Evolutionary conservation across 1,140 invertebrate species (phyloP), one percentile per base, ranked within the genome.

Genomic region (Vanessa tameamea): DNA sequence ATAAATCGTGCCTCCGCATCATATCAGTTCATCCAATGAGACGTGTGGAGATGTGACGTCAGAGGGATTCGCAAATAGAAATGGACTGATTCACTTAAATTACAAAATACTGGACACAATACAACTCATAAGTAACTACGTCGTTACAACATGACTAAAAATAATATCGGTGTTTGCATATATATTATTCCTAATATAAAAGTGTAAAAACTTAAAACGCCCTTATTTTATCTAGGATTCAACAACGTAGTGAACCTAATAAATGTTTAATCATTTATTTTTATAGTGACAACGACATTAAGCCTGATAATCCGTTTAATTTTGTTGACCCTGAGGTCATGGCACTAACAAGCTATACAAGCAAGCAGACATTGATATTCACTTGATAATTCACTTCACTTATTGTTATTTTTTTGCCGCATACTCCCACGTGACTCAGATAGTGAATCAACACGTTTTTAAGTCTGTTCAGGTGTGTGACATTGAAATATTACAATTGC

Each of bases 381-480:
- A 51, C 26, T 50, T 57, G 20, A 57, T 66, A 31, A 16, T 48
- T 72, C 64, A 67, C 53, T 61, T 51, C n/a, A 26, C 23, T 59
- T 55, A 73, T 73, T 73, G 72, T 73, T 73, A 73, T 68, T 55
- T 73, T 72, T 72, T 73, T 53, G 57, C 65, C 16, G 57, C 57
- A 63, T 59, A 67, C 64, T 73, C 72, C 55, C 65, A 67, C 55
- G 55, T 63, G 65, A 68, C 20, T 63, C 48, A 72, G 16, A 59
- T 37, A 16, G 31, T 73, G 72, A 73, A 43, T 73, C 72, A 73
- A 68, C 72, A 47, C 12, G 65, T 68, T 73, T 71, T 61, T 55
- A 64, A 63, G 51, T 16, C 48, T 11, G 47, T 48, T 31, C 50
- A 59, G 55, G 47, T 50, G 37, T 51, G 16, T 59, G 47, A 68